Conservation (phyloP, 2,888 invertebrate species). For the Hemicrepidius hirtus region DNA sequence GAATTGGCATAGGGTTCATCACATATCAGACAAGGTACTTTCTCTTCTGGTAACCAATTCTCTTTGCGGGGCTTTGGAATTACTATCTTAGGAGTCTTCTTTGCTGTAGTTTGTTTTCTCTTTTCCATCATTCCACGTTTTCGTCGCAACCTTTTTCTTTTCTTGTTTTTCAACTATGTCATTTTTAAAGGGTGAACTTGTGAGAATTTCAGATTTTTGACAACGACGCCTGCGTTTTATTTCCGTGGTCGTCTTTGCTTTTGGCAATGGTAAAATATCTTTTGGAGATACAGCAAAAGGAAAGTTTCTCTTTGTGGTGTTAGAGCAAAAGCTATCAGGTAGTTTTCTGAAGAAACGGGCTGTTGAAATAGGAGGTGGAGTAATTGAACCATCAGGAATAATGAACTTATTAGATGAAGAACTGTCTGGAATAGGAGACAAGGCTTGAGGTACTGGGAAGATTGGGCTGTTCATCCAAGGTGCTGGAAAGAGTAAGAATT, state of each 20-base stretch:
- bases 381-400: too few relatives aligned
- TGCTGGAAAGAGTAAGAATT: too few relatives aligned
- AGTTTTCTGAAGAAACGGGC: conserved; percentile 5
- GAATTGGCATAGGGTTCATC: background rate
- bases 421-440: too few relatives aligned
- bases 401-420: too few relatives aligned
- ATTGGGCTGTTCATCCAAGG: background rate
- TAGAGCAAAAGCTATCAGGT: too few relatives aligned
- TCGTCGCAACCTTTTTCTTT: too few relatives aligned
- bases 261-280: background rate
- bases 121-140: background rate
- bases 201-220: conserved; percentile 1
- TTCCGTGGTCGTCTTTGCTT: background rate
- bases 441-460: background rate
- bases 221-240: background rate
- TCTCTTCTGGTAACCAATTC: background rate
- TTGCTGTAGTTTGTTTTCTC: background rate
- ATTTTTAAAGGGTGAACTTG: conserved; percentile 4
- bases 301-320: too few relatives aligned
- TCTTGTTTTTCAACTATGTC: background rate
- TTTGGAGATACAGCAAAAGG: too few relatives aligned
- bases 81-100: background rate
- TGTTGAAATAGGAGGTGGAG: background rate
- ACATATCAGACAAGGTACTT: background rate
- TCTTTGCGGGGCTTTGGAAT: conserved; percentile 5